A percentile compares a stretch with the other conserved stretches of the same genome.
Conservation (phyloP, 53 echinoderm and acorn worm species). For the Paracentrotus lividus region DNA sequence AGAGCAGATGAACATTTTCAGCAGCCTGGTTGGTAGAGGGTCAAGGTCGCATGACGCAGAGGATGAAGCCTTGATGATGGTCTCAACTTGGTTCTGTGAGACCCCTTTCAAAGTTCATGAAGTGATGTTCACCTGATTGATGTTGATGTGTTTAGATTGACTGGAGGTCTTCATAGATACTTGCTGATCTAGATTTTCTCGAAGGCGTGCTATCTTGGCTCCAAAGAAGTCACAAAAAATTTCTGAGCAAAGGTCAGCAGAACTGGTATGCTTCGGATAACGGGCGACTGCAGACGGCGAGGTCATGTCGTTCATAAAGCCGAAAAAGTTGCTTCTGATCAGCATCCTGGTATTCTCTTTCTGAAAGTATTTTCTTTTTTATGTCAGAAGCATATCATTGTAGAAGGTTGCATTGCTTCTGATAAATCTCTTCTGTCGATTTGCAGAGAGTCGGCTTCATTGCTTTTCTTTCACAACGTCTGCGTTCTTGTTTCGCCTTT, state of each 20-base stretch:
- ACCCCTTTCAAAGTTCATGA: conserved; percentile 47
- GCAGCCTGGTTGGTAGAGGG: conserved; percentile 49
- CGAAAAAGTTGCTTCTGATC: conserved; percentile 70
- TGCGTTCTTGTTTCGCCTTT: conserved; percentile 65
- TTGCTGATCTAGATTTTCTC: conserved; percentile 36
- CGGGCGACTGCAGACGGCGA: not conserved
- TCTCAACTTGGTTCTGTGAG: conserved; percentile 49
- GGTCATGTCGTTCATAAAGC: conserved; percentile 45
- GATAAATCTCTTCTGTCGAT: conserved; percentile 37
- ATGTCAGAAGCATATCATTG: conserved; percentile 45
- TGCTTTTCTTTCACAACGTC: conserved; percentile 11
- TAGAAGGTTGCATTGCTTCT: conserved; percentile 55
- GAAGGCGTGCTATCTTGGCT: conserved; percentile 36
- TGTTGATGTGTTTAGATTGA: conserved; percentile 32
- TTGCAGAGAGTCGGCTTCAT: conserved; percentile 57
- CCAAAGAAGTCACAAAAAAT: conserved; percentile 61
- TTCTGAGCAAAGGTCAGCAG: conserved; percentile 47
- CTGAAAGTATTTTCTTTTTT: conserved; percentile 54
- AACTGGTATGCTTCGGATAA: not conserved
- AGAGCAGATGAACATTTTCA: conserved; percentile 39
- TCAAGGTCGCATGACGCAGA: conserved; percentile 67
- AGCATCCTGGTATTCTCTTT: conserved; percentile 42
- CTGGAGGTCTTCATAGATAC: conserved; percentile 60
- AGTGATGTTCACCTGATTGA: not conserved
- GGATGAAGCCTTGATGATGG: conserved; percentile 42